Evolutionary conservation across 2,113 vertebrate species (phyloP), one percentile per base, ranked within the genome.

Genomic region (Zosterops borbonicus): DNA sequence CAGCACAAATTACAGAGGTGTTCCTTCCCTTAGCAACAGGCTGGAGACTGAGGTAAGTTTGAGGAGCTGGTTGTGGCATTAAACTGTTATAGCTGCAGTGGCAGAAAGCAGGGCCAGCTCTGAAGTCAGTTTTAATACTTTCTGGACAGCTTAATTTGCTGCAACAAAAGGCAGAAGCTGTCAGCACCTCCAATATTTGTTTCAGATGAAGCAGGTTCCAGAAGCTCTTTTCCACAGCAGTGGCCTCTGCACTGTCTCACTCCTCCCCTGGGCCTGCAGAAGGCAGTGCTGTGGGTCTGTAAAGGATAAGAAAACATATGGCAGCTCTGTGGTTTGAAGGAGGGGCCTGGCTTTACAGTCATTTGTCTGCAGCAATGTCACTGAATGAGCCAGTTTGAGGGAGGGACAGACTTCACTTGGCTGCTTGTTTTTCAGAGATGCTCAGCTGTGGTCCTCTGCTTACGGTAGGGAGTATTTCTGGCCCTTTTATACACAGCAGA

Each of bases 11-110:
- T 80, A 83, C 75, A 90, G 94, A 74, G 75, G 53, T 91, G 63
- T 93, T 9, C 21, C 87, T 64, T 95, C 56, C 52, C 85, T 86
- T 93, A 86, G 92, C 79, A 93, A 93, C 92, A 86, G 89, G 75
- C 82, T 80, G 67, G 67, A 50, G 59, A 33, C 65, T 28, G 63
- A 73, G 64, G 91, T 58, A 39, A 55, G 11, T 85, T 85, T 68
- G 83, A 60, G 69, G 75, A 76, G 44, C 77, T 52, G 33, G 8
- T 79, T 63, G 75, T 88, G 85, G 27, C 37, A 16, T 62, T 52
- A 71, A 63, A 76, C 77, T 89, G 20, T 46, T 69, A 20, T 0
- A 69, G 79, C 50, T 67, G 71, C 88, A 79, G 60, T 8, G 0
- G 21, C 83, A 84, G n/a, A 71, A 89, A 58, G 53, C 78, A 90